These are phyloP conservation scores for Teleopsis dalmanni DNA, from an alignment of 1,140 invertebrate species.

Conservation along the genomic window DNA sequence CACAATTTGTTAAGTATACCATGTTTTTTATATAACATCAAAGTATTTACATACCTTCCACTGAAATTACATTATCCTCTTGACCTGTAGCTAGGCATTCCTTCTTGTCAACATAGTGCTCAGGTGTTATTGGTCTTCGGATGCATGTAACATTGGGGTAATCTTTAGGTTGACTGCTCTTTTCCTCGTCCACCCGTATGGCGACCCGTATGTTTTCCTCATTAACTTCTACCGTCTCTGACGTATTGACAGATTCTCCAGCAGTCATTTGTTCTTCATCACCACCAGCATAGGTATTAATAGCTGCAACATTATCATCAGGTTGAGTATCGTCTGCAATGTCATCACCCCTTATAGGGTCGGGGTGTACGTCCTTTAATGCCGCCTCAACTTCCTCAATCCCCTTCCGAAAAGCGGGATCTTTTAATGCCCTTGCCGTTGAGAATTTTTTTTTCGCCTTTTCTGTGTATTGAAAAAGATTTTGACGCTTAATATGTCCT, in stretches of 20 bases:
- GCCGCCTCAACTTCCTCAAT: constrained; percentile 24
- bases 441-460: constrained; percentile 37
- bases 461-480: too few species aligned
- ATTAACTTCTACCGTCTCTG: not conserved
- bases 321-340: too few species aligned
- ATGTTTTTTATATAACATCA: too few species aligned
- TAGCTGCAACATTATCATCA: too few species aligned
- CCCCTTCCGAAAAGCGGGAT: constrained; percentile 37
- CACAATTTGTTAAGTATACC: too few species aligned
- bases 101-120: constrained; percentile 47
- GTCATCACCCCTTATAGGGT: too few species aligned
- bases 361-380: too few species aligned
- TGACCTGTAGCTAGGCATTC: constrained; percentile 14
- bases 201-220: not conserved
- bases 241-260: constrained; percentile 1
- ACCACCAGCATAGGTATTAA: too few species aligned
- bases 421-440: constrained; percentile 36
- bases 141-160: constrained; percentile 66
- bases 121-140: constrained; percentile 66
- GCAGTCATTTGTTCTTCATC: too few species aligned
- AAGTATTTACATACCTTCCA: not conserved
- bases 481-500: too few species aligned
- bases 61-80: not conserved
- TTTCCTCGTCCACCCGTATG: not conserved
- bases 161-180: too few species aligned